These are phyloP conservation scores for Drosophila serrata DNA, from an alignment of 1,140 invertebrate species.

Conservation along the genomic window DNA sequence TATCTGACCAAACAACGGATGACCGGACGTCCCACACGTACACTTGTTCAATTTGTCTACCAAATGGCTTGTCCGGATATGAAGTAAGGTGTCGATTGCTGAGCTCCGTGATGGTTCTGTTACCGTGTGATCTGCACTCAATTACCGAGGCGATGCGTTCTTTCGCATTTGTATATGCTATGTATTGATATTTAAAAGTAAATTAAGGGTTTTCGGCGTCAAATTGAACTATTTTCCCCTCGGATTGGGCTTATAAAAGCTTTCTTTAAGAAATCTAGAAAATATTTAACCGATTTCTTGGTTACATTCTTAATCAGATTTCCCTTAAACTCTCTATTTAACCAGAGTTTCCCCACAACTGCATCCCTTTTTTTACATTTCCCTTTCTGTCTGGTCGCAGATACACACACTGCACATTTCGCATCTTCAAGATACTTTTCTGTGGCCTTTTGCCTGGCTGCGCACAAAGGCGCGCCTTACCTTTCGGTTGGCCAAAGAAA, in stretches of 20 bases:
- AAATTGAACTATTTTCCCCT: neutral
- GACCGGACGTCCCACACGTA: slow-evolving; percentile 87
- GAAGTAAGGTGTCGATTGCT: slow-evolving; percentile 29
- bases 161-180: slow-evolving; percentile 7
- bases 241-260: no score
- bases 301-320: neutral
- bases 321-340: slow-evolving; percentile 6
- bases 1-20: slow-evolving; percentile 87
- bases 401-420: slow-evolving; percentile 6
- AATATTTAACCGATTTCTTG: neutral
- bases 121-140: slow-evolving; percentile 6
- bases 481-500: slow-evolving; percentile 42
- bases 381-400: neutral
- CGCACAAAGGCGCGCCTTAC: slow-evolving; percentile 42
- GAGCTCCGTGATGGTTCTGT: slow-evolving; percentile 5
- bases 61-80: slow-evolving; percentile 86
- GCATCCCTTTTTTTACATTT: neutral
- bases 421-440: slow-evolving; percentile 55
- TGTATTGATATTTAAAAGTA: slow-evolving; percentile 30
- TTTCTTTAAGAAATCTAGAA: neutral
- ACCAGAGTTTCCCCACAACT: neutral
- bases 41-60: slow-evolving; percentile 80
- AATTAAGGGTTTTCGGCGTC: slow-evolving; percentile 14
- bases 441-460: slow-evolving; percentile 51
- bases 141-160: neutral